A percentile compares a stretch with the other conserved stretches of the same genome.
Conservation (phyloP, 2,797 vertebrate genomes). For the Melanotaenia nigrans region DNA sequence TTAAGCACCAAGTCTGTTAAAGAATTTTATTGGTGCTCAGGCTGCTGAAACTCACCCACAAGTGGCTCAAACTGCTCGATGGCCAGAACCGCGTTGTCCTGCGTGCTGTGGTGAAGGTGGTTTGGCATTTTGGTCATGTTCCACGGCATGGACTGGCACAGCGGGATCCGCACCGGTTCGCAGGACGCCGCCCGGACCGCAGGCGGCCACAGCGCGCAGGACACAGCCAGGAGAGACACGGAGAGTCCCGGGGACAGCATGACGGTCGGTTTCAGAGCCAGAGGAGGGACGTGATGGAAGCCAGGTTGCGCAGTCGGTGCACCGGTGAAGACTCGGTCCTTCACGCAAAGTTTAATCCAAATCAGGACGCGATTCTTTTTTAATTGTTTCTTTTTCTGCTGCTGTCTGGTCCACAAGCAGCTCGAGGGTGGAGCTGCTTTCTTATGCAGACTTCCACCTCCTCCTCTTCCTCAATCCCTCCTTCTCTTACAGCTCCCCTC, state of each 20-base stretch:
- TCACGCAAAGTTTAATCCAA: conserved; percentile 31
- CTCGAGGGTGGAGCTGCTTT: conserved; percentile 57
- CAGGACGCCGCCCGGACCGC: conserved; percentile 85
- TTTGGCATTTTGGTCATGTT: conserved; percentile 99
- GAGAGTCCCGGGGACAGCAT: conserved; percentile 74
- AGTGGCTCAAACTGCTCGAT: conserved; percentile 98
- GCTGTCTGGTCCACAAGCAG: conserved; percentile 38
- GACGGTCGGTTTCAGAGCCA: conserved; percentile 5
- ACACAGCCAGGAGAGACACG: conserved; percentile 72
- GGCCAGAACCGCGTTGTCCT: conserved; percentile 97
- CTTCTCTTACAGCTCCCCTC: conserved; percentile 14
- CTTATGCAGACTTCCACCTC: conserved; percentile 52
- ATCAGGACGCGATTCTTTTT: conserved; percentile 11
- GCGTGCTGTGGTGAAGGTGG: conserved; percentile 99
- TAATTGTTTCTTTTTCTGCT: conserved; percentile 24
- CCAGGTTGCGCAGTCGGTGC: conserved; percentile 7
- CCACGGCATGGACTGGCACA: conserved; percentile 95
- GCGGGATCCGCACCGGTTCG: conserved; percentile 93
- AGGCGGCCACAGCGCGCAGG: conserved; percentile 75
- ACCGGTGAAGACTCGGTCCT: conserved; percentile 2
- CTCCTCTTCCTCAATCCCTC: conserved; percentile 36
- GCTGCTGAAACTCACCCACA: conserved; percentile 75
- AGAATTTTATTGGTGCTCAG: background rate
- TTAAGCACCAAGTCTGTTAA: background rate
- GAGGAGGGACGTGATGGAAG: background rate